Conservation (phyloP, 2,113 vertebrate species). For the Notothenia coriiceps region DNA sequence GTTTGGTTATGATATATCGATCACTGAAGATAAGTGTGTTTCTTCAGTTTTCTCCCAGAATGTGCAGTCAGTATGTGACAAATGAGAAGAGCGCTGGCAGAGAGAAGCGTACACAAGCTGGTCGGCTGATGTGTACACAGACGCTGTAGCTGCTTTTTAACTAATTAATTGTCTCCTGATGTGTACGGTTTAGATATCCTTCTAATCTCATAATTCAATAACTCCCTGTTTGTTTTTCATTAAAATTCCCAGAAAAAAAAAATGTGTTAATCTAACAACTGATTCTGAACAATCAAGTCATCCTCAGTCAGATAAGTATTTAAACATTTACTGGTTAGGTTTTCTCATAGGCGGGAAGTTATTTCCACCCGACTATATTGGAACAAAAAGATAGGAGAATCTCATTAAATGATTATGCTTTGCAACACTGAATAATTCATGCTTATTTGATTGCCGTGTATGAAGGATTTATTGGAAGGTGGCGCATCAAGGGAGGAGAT, state of each 20-base stretch:
- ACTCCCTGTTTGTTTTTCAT: slow-evolving; percentile 63
- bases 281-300: not conserved
- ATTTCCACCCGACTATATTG: slow-evolving; percentile 50
- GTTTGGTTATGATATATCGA: slow-evolving; percentile 54
- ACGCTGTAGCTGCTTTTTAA: slow-evolving; percentile 16
- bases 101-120: slow-evolving; percentile 12
- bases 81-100: slow-evolving; percentile 30
- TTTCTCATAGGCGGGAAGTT: slow-evolving; percentile 30
- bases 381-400: slow-evolving; percentile 56
- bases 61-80: slow-evolving; percentile 43
- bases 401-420: slow-evolving; percentile 79
- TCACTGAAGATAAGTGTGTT: slow-evolving; percentile 40
- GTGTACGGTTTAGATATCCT: slow-evolving; percentile 44
- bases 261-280: slow-evolving; percentile 34
- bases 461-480: slow-evolving; percentile 66
- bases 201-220: slow-evolving; percentile 61
- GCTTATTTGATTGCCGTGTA: slow-evolving; percentile 63
- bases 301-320: slow-evolving; percentile 34
- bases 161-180: slow-evolving; percentile 28
- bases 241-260: slow-evolving; percentile 15
- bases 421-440: slow-evolving; percentile 77
- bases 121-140: slow-evolving; percentile 38
- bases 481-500: slow-evolving; percentile 59
- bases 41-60: slow-evolving; percentile 30
- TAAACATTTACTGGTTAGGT: slow-evolving; percentile 33